Base-by-base conservation (phyloP, 2,113 vertebrate species). In the Larimichthys polyactis region DNA sequence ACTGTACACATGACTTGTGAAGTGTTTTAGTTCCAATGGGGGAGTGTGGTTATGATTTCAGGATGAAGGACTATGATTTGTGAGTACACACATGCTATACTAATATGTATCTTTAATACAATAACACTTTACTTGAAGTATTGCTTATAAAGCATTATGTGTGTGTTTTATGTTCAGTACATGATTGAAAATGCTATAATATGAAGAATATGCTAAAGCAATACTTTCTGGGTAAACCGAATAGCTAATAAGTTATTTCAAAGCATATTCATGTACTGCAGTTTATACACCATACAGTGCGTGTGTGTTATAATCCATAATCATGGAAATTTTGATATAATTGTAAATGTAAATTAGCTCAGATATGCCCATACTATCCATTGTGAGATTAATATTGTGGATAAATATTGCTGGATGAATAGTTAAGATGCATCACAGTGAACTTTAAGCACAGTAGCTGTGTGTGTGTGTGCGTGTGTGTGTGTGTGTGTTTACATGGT, bases 351-450 rank as follows among this genome's bases (percentile, higher is more conserved):
- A 55, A 71, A 75, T 44, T 5, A 60, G 27, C 22, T 77, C 81
- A 83, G 71, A 88, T 91, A 49, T 72, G 69, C 77, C 78, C 49
- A 46, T 76, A 64, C 51, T 68, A 63, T 66, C 27, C 11, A 63
- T 20, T 62, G 0, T 48, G n/a, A 49, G 46, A 86, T 86, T 65
- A 49, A 79, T 68, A 27, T 57, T 68, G 52, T 46, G 19, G n/a
- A 64, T 85, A 46, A 44, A 54, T 82, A 71, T 69, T 80, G 65
- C 62, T 24, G n/a, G 66, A 57, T 54, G 1, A 65, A 16, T 5
- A 52, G 32, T 71, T 48, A 66, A 17, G 46, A 72, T 77, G 74
- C 29, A 69, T 77, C 52, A 71, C 27, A 65, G 29, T 51, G 32
- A 87, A 75, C 62, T 90, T 77, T 3, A 69, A 44, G 69, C 66